These are phyloP conservation scores for Labia minor DNA, from an alignment of 2,888 invertebrate genomes.

Conservation along the genomic window DNA sequence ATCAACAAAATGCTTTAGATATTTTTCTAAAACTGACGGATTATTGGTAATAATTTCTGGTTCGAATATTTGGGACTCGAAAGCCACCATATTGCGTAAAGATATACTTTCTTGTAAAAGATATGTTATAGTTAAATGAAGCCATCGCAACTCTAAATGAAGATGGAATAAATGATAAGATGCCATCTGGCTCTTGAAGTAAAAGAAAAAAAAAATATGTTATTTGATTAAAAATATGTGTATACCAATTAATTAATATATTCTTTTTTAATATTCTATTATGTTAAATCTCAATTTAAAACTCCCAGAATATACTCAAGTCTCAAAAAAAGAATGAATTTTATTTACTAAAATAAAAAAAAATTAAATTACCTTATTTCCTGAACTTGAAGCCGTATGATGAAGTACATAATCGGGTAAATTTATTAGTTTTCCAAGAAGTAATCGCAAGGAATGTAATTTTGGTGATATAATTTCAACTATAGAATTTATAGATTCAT, in stretches of 20 bases:
- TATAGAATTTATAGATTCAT: not conserved
- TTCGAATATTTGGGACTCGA: not conserved
- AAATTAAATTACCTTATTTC: constrained; percentile 34
- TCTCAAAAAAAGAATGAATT: too few species aligned
- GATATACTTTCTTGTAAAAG: not conserved
- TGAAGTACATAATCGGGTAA: constrained; percentile 36
- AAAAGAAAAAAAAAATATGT: constrained; percentile 21
- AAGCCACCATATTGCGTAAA: not conserved
- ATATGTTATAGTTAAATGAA: constrained; percentile 32
- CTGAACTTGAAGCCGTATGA: constrained; percentile 35
- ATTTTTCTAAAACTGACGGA: constrained; percentile 16
- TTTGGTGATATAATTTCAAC: not conserved
- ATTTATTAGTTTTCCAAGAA: constrained; percentile 30
- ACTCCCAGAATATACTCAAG: too few species aligned
- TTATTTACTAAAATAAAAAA: too few species aligned
- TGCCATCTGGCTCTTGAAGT: constrained; percentile 36
- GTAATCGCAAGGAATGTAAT: constrained; percentile 25
- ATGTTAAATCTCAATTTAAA: too few species aligned
- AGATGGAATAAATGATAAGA: constrained; percentile 42
- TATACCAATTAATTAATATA: not conserved
- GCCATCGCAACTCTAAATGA: constrained; percentile 41
- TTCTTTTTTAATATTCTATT: constrained; percentile 15
- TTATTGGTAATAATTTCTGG: not conserved
- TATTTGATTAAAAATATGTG: constrained; percentile 18
- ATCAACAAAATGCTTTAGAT: constrained; percentile 18